A percentile compares a stretch with the other conserved stretches of the same genome.
Evolutionary conservation across 2,888 invertebrate genomes (phyloP).

Genomic region (Spilarctia lutea): DNA sequence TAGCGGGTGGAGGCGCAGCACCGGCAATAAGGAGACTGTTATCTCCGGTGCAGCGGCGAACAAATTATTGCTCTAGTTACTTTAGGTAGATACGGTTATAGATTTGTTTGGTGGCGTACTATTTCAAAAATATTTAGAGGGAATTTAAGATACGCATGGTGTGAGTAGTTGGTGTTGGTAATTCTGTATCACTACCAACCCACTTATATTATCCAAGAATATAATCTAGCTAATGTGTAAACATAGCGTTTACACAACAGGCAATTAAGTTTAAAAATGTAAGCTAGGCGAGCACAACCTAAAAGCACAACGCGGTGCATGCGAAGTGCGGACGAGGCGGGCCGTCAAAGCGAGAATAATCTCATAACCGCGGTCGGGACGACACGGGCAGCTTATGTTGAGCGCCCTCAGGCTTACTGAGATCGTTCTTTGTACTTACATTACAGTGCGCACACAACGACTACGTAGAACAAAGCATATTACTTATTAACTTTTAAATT

Average conservation of each 20-base stretch:
- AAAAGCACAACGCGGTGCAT: conserved; percentile 71
- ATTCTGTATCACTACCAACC: not conserved
- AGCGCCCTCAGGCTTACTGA: conserved; percentile 75
- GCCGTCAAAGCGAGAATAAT: conserved; percentile 83
- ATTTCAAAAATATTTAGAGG: not conserved
- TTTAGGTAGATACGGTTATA: conserved; percentile 37
- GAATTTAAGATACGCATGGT: not conserved
- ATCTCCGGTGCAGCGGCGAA: conserved; percentile 78
- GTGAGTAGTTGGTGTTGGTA: not conserved
- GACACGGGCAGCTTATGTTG: conserved; percentile 74
- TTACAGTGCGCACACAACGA: conserved; percentile 46
- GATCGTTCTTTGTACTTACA: conserved; percentile 76
- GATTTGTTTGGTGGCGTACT: conserved; percentile 46
- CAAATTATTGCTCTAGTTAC: conserved; percentile 69
- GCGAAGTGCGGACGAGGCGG: conserved; percentile 65
- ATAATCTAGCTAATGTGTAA: conserved; percentile 34
- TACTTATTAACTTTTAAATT: conserved; percentile 64
- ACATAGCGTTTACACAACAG: conserved; percentile 65
- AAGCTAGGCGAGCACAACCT: conserved; percentile 64
- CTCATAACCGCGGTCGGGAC: conserved; percentile 79
- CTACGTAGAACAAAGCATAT: conserved; percentile 57
- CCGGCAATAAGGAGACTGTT: conserved; percentile 80
- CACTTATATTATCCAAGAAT: not conserved
- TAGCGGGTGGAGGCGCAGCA: conserved; percentile 73
- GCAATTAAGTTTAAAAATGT: conserved; percentile 76